phyloP scores from a whole-genome alignment of 2,797 vertebrate species.

The Aplochiton taeniatus region DNA sequence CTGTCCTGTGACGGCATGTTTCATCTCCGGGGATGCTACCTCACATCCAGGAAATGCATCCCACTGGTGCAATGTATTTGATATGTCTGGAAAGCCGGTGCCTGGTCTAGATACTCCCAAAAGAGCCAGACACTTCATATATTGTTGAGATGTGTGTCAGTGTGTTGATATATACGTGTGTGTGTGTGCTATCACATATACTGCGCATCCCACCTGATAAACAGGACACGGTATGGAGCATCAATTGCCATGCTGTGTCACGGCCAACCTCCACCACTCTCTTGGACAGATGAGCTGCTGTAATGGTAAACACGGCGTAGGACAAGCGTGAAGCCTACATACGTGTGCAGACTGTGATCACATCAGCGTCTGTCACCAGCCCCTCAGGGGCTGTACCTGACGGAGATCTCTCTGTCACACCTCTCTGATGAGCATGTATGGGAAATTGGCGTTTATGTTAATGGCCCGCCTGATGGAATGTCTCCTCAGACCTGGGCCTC shows the following conservation, averaged over 20 bases:
- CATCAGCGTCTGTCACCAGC: slow-evolving; percentile 51
- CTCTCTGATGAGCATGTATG: slow-evolving; percentile 50
- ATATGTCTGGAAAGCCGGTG: no score
- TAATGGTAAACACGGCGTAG: slow-evolving; percentile 39
- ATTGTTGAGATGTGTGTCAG: no score
- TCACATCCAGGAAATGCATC: slow-evolving; percentile 17
- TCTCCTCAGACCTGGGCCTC: slow-evolving; percentile 37
- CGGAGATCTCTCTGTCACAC: slow-evolving; percentile 39
- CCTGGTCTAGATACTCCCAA: no score
- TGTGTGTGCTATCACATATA: neutral
- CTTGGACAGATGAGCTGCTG: slow-evolving; percentile 39
- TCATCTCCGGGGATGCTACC: slow-evolving; percentile 15
- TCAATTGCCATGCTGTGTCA: slow-evolving; percentile 1
- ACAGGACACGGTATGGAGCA: neutral
- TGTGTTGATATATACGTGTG: neutral
- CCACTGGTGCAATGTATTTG: no score
- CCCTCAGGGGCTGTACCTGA: no score
- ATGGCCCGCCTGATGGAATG: slow-evolving; percentile 18
- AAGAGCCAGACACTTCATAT: no score
- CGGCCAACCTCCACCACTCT: slow-evolving; percentile 26
- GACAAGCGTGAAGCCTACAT: slow-evolving; percentile 17
- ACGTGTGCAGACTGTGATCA: slow-evolving; percentile 42
- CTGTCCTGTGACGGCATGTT: slow-evolving; percentile 23
- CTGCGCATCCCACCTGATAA: slow-evolving; percentile 21
- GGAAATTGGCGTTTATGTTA: slow-evolving; percentile 30